These are phyloP conservation scores for Cheilosia vernalis DNA, from an alignment of 2,888 invertebrate species.

Conservation along the genomic window DNA sequence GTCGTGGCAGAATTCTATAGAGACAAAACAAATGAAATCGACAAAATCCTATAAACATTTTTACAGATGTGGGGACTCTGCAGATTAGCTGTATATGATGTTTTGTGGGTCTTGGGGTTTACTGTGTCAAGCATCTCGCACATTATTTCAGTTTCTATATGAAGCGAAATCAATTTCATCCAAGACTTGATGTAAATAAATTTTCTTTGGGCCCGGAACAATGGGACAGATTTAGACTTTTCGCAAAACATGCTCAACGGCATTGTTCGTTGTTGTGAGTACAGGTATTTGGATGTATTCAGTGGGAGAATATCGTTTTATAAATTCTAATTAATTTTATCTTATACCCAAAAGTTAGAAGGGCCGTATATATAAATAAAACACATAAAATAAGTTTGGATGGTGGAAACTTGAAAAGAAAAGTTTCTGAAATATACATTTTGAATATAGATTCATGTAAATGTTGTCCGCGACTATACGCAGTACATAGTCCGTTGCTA, in stretches of 20 bases:
- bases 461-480: too few species aligned
- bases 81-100: slow-evolving; percentile 3
- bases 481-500: too few species aligned
- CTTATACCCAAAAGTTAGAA: too few species aligned
- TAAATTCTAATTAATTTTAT: too few species aligned
- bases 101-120: slow-evolving; percentile 32
- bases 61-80: slow-evolving; percentile 4
- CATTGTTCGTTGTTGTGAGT: background rate
- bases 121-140: slow-evolving; percentile 45
- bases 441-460: too few species aligned
- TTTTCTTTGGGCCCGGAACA: slow-evolving; percentile 9
- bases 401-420: too few species aligned
- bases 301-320: background rate
- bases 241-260: background rate
- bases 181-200: slow-evolving; percentile 26
- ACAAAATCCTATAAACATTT: slow-evolving; percentile 31
- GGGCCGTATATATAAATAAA: too few species aligned
- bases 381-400: too few species aligned
- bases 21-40: slow-evolving; percentile 26
- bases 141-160: slow-evolving; percentile 41
- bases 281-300: background rate
- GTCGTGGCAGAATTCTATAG: background rate
- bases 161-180: slow-evolving; percentile 46
- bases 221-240: slow-evolving; percentile 13
- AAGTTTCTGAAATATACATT: too few species aligned